Base-by-base conservation (phyloP, 2,888 invertebrate genomes). In the Mythimna loreyi region DNA sequence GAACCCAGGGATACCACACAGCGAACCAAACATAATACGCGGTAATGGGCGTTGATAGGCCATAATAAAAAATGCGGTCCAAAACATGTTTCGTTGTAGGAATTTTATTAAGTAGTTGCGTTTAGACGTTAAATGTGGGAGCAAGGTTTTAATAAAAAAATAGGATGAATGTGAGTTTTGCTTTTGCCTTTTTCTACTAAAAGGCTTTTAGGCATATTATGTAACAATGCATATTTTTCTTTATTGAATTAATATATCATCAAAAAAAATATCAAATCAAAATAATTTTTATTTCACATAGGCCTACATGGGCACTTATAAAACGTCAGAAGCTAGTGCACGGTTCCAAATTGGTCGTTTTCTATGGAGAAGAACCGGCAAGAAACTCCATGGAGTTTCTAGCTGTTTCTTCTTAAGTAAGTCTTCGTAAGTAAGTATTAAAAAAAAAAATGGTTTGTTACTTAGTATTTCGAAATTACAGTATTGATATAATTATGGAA, bases 21-120 rank as follows among this genome's bases (percentile, higher is more conserved):
- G 90, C 88, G 89, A 89, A 91, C 90, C 90, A 88, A 90, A 90
- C 91, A 91, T 93, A 93, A 93, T 93, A 91, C 90, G 88, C 88
- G 72, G 89, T 93, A 93, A 93, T 93, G 93, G 88, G 90, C 90
- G 89, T 78, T 90, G 92, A 92, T 92, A 90, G 89, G 88, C 76
- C 84, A 80, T 82, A 81, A 89, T 86, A 88, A 90, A 90, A 90
- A 88, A 87, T 68, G 67, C 53, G 43, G 61, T 58, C 63, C 68
- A n/a, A 81, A 72, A 71, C 79, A 80, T 81, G 67, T 75, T 81
- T 58, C 56, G 63, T 66, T 65, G 49, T 50, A 67, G 74, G 72
- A 76, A 81, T 81, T 40, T 70, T 78, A 78, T 74, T 80, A 81
- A 81, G 81, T 67, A 65, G 67, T 63, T 65, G 61, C 55, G 71